Base-by-base conservation (phyloP, 2,113 vertebrate species). In the Notiomystis cincta region DNA sequence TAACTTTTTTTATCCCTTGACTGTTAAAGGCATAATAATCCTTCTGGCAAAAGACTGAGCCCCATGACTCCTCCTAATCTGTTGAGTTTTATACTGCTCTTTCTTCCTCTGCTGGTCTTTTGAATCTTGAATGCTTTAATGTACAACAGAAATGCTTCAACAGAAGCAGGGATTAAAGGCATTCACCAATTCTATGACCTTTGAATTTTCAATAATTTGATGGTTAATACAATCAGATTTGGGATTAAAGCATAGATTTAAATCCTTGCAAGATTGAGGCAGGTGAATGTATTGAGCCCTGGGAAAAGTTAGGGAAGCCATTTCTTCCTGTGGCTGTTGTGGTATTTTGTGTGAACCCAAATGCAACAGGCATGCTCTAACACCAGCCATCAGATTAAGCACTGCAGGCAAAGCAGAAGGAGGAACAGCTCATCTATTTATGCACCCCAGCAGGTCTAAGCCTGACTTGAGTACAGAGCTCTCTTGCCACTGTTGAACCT, bases 1-100 rank as follows among this genome's bases (percentile, higher is more conserved):
- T 50, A 54, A 78, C 35, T 87, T 89, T 71, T 82, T 96, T 96
- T 66, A 84, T 96, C 60, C 77, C 47, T 84, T 87, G 38, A 38
- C 60, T 44, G 47, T 82, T 89, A 95, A 81, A 87, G 15, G 44
- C 16, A 17, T 89, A 93, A 94, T 85, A 94, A 91, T 93, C 51
- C 90, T 87, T 82, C 65, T 91, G 77, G 84, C 65, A 79, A 94
- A 94, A 82, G 77, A 75, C n/a, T 60, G 89, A 95, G 69, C 84
- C 65, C 65, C 61, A 64, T 87, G 93, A 91, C 90, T 94, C 40
- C 58, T 89, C 64, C 87, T 96, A 84, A 93, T 91, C 92, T 95
- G 50, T 67, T 4, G 24, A 92, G 22, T 90, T 92, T 85, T 88
- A 72, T 90, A 60, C 21, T 67, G 10, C 30, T 82, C 65, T 91